Evolutionary conservation across 2,888 invertebrate genomes (phyloP).

Genomic region (Hydroisotoma schaefferi): DNA sequence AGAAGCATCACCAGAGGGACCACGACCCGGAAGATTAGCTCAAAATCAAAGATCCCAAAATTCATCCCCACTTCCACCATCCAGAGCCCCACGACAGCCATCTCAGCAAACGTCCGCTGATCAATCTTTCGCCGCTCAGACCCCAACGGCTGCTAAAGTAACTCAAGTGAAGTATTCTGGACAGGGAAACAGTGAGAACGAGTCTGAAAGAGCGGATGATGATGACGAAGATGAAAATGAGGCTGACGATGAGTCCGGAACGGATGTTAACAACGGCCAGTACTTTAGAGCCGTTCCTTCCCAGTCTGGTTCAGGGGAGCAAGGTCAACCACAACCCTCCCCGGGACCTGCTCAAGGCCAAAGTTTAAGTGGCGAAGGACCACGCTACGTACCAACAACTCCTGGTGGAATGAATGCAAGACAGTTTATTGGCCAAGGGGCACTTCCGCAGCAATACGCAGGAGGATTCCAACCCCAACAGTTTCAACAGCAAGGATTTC

Average conservation of each 20-base stretch:
- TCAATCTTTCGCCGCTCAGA: constrained; percentile 35
- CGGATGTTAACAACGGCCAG: constrained; percentile 20
- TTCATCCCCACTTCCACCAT: constrained; percentile 13
- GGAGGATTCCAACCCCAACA: constrained; percentile 9
- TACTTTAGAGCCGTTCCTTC: constrained; percentile 19
- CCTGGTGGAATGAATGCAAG: too few species aligned
- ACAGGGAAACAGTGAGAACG: background rate
- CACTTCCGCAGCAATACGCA: constrained; percentile 18
- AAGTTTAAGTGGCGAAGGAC: constrained; percentile 4
- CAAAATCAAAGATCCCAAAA: background rate
- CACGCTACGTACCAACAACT: constrained; percentile 16
- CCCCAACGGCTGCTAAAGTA: constrained; percentile 19
- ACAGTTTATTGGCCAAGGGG: constrained; percentile 10
- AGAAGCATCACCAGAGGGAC: constrained; percentile 1
- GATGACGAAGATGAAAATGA: constrained; percentile 17
- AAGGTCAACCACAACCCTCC: constrained; percentile 1
- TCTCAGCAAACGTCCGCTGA: constrained; percentile 26
- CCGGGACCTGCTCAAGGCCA: background rate
- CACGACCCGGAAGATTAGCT: constrained; percentile 34
- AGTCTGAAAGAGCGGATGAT: constrained; percentile 19
- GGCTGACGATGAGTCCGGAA: constrained; percentile 16
- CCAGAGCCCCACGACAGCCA: constrained; percentile 13
- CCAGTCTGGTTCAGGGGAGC: constrained; percentile 3
- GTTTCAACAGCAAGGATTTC: constrained; percentile 4
- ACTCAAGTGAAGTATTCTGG: constrained; percentile 11